Evolutionary conservation across 1,140 invertebrate genomes (phyloP).

Genomic region (Conus betulinus): DNA sequence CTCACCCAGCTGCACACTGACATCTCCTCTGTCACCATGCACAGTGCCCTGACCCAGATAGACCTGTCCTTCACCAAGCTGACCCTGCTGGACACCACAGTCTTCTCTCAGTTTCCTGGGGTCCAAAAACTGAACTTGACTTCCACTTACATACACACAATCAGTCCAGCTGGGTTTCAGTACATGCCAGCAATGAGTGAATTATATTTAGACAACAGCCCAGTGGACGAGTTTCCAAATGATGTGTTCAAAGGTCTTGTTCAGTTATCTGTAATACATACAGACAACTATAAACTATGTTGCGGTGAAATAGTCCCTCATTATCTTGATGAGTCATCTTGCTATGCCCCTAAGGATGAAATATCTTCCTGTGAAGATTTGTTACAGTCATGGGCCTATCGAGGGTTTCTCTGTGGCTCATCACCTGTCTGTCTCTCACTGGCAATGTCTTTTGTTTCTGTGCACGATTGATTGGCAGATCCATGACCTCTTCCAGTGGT

Average conservation of each 20-base stretch:
- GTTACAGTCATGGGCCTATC: constrained; percentile 7
- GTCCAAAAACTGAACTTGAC: neutral
- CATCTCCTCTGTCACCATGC: neutral
- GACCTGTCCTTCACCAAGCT: neutral
- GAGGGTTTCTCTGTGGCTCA: constrained; percentile 52
- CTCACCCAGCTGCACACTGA: neutral
- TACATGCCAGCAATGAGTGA: neutral
- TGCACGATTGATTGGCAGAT: neutral
- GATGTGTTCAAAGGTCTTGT: neutral
- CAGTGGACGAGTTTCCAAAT: neutral
- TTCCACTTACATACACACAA: neutral
- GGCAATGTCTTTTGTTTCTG: constrained; percentile 51
- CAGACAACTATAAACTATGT: neutral
- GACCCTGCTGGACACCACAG: neutral
- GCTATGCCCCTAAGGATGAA: neutral
- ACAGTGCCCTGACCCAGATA: neutral
- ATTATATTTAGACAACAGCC: neutral
- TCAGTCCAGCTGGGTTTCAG: neutral
- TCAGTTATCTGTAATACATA: neutral
- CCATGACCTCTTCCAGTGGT: neutral
- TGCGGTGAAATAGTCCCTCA: neutral
- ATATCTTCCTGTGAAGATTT: neutral
- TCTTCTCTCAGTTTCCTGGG: constrained; percentile 5
- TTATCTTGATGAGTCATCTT: neutral
- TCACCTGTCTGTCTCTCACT: constrained; percentile 42